A percentile compares a stretch with the other conserved stretches of the same genome.
phyloP scores from a whole-genome alignment of 2,797 vertebrate species.

The Sebastes iracundus region DNA sequence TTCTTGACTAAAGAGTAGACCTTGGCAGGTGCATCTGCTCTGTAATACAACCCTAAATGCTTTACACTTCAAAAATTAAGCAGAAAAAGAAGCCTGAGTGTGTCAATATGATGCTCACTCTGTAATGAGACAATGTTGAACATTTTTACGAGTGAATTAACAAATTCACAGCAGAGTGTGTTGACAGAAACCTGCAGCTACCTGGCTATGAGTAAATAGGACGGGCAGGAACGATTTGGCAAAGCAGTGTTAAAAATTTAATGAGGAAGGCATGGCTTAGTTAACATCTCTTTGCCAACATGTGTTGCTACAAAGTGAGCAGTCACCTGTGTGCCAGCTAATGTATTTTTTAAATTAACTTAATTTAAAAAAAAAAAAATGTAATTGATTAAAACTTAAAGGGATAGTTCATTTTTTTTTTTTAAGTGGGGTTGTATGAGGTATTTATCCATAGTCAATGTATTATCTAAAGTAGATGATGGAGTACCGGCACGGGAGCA shows the following conservation, averaged over 20 bases:
- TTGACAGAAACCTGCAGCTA: neutral
- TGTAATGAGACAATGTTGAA: neutral
- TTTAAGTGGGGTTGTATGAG: no score
- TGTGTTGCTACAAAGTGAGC: conserved; percentile 12
- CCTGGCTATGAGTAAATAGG: neutral
- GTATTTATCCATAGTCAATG: neutral
- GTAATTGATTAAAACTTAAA: no score
- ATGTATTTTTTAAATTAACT: neutral
- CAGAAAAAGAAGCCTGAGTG: neutral
- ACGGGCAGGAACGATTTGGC: neutral
- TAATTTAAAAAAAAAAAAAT: no score
- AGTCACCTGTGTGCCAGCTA: neutral
- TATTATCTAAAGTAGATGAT: neutral
- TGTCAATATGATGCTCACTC: neutral
- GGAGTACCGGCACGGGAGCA: neutral
- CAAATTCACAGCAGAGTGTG: neutral
- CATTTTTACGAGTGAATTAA: neutral
- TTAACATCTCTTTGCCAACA: conserved; percentile 6
- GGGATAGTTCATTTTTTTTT: no score
- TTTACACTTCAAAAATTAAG: neutral
- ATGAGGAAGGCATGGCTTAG: conserved; percentile 2
- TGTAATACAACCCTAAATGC: neutral
- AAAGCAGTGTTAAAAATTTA: conserved; percentile 1
- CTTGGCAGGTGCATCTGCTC: neutral
- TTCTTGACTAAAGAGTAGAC: neutral